phyloP scores from a whole-genome alignment of 2,113 vertebrate species.

The Blennius ocellaris region DNA sequence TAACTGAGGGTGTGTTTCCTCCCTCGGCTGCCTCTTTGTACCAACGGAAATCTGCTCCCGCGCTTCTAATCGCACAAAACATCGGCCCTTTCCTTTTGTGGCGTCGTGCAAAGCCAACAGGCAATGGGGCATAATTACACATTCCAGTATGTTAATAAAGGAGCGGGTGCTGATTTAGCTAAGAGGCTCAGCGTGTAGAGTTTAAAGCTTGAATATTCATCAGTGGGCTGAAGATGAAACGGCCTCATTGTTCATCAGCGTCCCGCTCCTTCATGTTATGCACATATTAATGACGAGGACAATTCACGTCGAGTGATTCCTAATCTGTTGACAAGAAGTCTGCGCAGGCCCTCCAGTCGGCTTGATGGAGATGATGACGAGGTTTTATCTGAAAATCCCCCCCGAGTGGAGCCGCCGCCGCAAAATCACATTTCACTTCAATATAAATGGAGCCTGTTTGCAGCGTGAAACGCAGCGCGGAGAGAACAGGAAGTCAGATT shows the following conservation, averaged over 20 bases:
- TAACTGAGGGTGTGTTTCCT: too few relatives aligned
- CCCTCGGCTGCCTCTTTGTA: background rate
- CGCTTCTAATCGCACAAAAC: constrained; percentile 23
- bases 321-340: constrained; percentile 73
- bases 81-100: constrained; percentile 24
- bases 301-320: constrained; percentile 65
- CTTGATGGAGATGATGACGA: constrained; percentile 50
- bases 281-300: constrained; percentile 73
- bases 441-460: too few relatives aligned
- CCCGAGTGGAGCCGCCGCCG: constrained; percentile 24
- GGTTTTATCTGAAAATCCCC: constrained; percentile 58
- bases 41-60: constrained; percentile 7
- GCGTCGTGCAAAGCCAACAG: constrained; percentile 42
- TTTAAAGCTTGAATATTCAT: constrained; percentile 77
- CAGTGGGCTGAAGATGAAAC: constrained; percentile 67
- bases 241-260: constrained; percentile 64
- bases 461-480: too few relatives aligned
- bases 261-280: constrained; percentile 59
- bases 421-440: background rate
- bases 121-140: constrained; percentile 54
- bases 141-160: constrained; percentile 68
- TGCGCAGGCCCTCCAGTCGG: constrained; percentile 59
- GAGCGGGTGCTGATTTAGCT: constrained; percentile 64
- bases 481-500: too few relatives aligned
- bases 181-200: constrained; percentile 65